Percentiles rank a stretch among this genome's conserved stretches.
Conservation (phyloP, 1,140 invertebrate species). For the Drosophila bocqueti region DNA sequence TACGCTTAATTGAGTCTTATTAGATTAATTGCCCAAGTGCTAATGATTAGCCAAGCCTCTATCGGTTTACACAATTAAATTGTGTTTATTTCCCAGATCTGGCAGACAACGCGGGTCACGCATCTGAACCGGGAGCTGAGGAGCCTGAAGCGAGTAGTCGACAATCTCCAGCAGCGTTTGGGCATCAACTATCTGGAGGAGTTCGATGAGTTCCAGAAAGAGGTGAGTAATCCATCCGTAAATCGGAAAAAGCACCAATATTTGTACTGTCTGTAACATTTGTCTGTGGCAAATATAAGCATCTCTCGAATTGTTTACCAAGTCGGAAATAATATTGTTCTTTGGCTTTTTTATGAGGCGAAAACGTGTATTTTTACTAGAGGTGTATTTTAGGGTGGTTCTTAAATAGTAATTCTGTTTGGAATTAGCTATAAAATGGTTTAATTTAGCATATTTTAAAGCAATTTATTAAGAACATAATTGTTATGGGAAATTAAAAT, state of each 20-base stretch:
- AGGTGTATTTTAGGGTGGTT: not conserved
- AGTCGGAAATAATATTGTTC: slow-evolving; percentile 19
- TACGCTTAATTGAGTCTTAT: slow-evolving; percentile 62
- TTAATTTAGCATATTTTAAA: not conserved
- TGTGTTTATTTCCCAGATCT: slow-evolving; percentile 59
- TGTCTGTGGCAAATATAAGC: slow-evolving; percentile 20
- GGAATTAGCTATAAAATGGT: not conserved
- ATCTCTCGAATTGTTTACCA: slow-evolving; percentile 23
- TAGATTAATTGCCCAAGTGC: slow-evolving; percentile 52
- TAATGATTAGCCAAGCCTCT: slow-evolving; percentile 13
- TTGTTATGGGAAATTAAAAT: not conserved
- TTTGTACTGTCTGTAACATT: slow-evolving; percentile 26
- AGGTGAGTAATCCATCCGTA: slow-evolving; percentile 53
- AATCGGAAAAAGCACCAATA: slow-evolving; percentile 15
- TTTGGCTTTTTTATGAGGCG: not conserved
- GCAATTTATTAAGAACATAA: not conserved
- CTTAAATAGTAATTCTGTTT: not conserved
- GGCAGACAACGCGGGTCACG: slow-evolving; percentile 66
- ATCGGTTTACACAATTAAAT: not conserved
- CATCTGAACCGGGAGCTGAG: slow-evolving; percentile 68
- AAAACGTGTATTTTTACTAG: slow-evolving; percentile 7
- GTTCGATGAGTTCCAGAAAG: slow-evolving; percentile 74
- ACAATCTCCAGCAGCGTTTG: slow-evolving; percentile 69
- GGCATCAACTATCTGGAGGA: slow-evolving; percentile 80
- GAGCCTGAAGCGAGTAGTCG: slow-evolving; percentile 56